These are phyloP conservation scores for Thalassarche chlororhynchos DNA, from an alignment of 2,113 vertebrate genomes.

Conservation along the genomic window DNA sequence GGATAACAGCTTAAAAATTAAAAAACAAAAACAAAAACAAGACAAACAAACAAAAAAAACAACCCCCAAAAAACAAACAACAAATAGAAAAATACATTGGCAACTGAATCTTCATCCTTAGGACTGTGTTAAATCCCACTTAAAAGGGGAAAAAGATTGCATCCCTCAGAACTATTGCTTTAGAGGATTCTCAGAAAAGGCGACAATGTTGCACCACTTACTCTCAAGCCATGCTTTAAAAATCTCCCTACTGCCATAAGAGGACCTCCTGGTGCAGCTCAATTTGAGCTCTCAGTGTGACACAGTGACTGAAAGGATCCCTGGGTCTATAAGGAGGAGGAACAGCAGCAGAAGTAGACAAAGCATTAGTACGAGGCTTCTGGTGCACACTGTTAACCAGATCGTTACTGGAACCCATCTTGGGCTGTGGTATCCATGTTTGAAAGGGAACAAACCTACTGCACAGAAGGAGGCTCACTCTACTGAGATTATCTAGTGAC, in stretches of 20 bases:
- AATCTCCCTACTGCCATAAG: background rate
- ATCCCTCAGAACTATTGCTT: background rate
- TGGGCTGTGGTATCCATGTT: background rate
- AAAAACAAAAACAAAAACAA: background rate
- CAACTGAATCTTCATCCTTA: background rate
- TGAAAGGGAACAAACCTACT: background rate
- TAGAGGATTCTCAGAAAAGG: background rate
- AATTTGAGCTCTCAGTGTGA: background rate
- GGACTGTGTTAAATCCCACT: background rate
- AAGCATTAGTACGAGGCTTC: background rate
- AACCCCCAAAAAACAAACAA: background rate
- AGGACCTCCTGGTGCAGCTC: background rate
- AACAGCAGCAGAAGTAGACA: background rate
- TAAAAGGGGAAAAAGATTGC: background rate
- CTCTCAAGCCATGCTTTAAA: background rate
- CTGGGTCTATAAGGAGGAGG: background rate
- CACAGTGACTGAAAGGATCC: background rate
- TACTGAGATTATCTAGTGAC: background rate
- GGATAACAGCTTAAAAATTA: background rate
- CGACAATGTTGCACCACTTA: background rate
- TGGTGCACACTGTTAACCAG: background rate
- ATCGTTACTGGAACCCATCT: background rate
- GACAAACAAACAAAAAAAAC: background rate
- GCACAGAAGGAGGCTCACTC: background rate
- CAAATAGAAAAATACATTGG: background rate